Conservation (phyloP, 1,140 invertebrate genomes). For the Chrysoperla carnea region DNA sequence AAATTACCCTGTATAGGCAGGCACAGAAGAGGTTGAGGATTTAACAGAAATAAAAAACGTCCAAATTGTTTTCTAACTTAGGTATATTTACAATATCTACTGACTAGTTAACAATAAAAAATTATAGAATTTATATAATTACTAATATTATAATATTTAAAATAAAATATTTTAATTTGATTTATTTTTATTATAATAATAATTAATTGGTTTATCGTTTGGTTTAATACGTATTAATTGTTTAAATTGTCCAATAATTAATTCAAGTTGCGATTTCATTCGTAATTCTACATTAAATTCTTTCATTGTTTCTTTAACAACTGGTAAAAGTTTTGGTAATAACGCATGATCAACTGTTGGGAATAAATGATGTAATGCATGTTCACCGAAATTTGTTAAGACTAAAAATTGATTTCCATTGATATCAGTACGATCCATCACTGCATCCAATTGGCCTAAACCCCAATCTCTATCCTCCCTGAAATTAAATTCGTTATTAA, state of each 20-base stretch:
- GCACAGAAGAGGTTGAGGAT: too few relatives aligned
- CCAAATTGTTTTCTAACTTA: too few relatives aligned
- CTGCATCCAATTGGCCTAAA: slow-evolving; percentile 54
- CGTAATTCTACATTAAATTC: slow-evolving; percentile 44
- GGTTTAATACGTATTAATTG: slow-evolving; percentile 36
- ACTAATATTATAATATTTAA: not conserved
- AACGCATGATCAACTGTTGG: slow-evolving; percentile 63
- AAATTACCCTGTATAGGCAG: too few relatives aligned
- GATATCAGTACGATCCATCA: slow-evolving; percentile 51
- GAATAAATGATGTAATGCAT: slow-evolving; percentile 63
- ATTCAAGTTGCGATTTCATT: slow-evolving; percentile 33
- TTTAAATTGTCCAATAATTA: slow-evolving; percentile 47
- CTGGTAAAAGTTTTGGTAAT: slow-evolving; percentile 40
- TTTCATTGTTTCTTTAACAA: slow-evolving; percentile 44
- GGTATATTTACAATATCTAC: too few relatives aligned
- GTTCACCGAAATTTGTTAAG: slow-evolving; percentile 56
- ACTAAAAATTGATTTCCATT: slow-evolving; percentile 46
- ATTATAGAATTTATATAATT: too few relatives aligned
- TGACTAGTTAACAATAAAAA: too few relatives aligned
- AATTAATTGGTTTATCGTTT: slow-evolving; percentile 13
- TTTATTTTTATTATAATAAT: too few relatives aligned
- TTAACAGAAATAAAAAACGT: too few relatives aligned
- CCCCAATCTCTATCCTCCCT: slow-evolving; percentile 57
- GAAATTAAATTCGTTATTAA: slow-evolving; percentile 6
- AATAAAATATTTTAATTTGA: not conserved